These are phyloP conservation scores for Gobio gobio DNA, from an alignment of 2,113 vertebrate genomes.

Conservation along the genomic window DNA sequence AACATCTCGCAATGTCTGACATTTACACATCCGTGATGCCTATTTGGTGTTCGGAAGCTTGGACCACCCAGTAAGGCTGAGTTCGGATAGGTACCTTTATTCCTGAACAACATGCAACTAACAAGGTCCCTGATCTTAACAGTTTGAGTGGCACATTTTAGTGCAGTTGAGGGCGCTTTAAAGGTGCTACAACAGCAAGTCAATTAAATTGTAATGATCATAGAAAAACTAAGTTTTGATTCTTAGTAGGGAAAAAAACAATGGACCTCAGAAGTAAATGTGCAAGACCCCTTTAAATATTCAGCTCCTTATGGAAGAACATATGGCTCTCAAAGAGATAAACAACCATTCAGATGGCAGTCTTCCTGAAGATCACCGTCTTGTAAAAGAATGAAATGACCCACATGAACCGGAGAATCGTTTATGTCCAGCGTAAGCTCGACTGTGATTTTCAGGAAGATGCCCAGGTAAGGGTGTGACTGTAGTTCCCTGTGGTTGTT, in stretches of 20 bases:
- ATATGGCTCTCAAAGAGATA: not conserved
- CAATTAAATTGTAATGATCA: no score
- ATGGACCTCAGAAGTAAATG: not conserved
- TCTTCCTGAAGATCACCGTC: constrained; percentile 23
- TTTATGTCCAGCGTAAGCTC: not conserved
- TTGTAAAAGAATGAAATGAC: not conserved
- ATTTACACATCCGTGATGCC: not conserved
- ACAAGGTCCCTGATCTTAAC: not conserved
- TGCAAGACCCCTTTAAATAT: constrained; percentile 2
- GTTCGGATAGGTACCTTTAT: not conserved
- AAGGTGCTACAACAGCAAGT: not conserved
- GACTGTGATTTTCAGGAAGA: constrained; percentile 69
- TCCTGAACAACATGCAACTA: not conserved
- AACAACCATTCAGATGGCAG: not conserved
- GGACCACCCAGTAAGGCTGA: no score
- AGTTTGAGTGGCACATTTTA: not conserved
- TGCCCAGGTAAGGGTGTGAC: constrained; percentile 75
- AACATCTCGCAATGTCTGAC: not conserved
- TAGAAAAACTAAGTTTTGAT: not conserved
- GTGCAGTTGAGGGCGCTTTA: not conserved
- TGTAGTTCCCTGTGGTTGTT: constrained; percentile 79
- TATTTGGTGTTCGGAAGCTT: no score
- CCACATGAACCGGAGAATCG: not conserved
- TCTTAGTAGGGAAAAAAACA: not conserved
- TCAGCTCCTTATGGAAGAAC: constrained; percentile 3